These are phyloP conservation scores for Nyctereutes procyonoides DNA, from an alignment of 2,113 vertebrate genomes.

Conservation along the genomic window DNA sequence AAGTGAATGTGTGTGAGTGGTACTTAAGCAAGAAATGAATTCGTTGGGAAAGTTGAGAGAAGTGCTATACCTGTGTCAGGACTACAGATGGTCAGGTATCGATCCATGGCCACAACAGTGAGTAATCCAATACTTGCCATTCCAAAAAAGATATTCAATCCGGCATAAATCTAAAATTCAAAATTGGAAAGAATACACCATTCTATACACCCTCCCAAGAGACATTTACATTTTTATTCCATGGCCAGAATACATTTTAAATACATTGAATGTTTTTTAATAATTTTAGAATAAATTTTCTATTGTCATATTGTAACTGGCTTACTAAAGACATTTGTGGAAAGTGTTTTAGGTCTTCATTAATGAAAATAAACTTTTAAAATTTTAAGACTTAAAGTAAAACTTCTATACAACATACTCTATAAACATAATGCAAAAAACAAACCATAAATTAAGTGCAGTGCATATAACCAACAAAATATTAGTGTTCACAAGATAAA, in stretches of 20 bases:
- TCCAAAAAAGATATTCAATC: conserved; percentile 98
- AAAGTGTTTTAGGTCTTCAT: conserved; percentile 13
- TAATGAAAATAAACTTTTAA: neutral
- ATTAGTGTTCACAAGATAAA: neutral
- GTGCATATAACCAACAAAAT: neutral
- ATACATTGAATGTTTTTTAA: neutral
- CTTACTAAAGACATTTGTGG: conserved; percentile 7
- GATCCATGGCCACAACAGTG: conserved; percentile 95
- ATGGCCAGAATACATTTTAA: neutral
- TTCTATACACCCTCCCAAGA: neutral
- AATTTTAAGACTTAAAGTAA: neutral
- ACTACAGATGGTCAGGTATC: conserved; percentile 95
- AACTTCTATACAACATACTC: neutral
- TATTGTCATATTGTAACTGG: conserved; percentile 14
- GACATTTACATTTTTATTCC: conserved; percentile 2
- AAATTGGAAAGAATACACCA: conserved; percentile 22
- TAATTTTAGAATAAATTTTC: neutral
- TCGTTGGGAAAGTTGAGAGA: neutral
- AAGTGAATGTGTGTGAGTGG: neutral
- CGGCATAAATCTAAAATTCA: conserved; percentile 94
- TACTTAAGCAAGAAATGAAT: neutral
- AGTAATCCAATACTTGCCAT: conserved; percentile 99
- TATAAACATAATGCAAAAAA: neutral
- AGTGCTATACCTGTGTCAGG: conserved; percentile 91
- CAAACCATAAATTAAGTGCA: neutral